Evolutionary conservation across 2,113 vertebrate species (phyloP).

Genomic region (Podiceps cristatus): DNA sequence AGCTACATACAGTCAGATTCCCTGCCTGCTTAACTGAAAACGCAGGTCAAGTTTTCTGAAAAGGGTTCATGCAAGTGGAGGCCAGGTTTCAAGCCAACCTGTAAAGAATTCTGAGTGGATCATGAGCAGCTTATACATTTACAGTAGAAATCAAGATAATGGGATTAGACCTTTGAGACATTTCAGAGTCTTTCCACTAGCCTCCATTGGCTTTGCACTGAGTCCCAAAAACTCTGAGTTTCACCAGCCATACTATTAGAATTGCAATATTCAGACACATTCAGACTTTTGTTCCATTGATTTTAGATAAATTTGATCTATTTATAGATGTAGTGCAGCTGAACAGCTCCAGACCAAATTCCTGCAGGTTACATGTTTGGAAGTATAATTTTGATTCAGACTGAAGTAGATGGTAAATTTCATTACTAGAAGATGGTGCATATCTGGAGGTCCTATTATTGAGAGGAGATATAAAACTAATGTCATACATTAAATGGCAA

Average conservation of each 20-base stretch:
- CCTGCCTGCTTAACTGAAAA: neutral
- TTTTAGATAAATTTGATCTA: neutral
- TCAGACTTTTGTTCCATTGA: neutral
- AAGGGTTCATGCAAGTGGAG: accelerated
- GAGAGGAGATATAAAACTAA: neutral
- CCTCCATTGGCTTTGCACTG: neutral
- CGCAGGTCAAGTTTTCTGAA: neutral
- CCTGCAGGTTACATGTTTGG: neutral
- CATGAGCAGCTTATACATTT: neutral
- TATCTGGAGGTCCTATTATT: neutral
- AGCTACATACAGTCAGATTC: neutral
- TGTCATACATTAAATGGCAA: neutral
- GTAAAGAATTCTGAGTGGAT: neutral
- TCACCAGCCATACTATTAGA: neutral
- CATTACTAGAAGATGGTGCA: neutral
- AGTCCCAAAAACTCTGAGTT: neutral
- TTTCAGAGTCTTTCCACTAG: neutral
- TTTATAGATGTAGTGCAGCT: neutral
- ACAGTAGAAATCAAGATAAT: neutral
- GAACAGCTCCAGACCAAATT: neutral
- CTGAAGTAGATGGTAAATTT: neutral
- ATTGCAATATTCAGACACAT: neutral
- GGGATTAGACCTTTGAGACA: neutral
- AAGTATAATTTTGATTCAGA: neutral
- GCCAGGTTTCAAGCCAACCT: neutral